Evolutionary conservation across 2,113 vertebrate species (phyloP), one percentile per base, ranked within the genome.

Genomic region (Acrocephalus arundinaceus): DNA sequence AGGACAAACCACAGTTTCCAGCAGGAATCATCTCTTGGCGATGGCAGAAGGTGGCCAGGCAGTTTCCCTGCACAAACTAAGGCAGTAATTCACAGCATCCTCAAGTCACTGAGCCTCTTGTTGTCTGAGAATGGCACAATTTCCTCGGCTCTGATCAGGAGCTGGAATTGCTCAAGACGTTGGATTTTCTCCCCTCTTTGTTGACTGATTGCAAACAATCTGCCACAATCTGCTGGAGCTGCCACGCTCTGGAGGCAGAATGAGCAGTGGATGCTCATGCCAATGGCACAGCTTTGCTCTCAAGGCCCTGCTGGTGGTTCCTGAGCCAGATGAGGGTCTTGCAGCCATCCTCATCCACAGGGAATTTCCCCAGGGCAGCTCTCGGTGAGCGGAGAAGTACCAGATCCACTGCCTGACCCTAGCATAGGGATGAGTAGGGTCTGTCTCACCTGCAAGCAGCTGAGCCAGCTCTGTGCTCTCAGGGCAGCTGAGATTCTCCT

Each of bases 31-130:
- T 30, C 31, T 61, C 72, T 33, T 30, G 67, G 71, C 3, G 6
- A 23, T 5, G 11, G 27, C 17, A 87, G 49, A 75, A 74, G 41
- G 18, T 16, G 45, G 20, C 48, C 14, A 3, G 48, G 74, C 4
- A 4, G 41, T 54, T 25, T 35, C 41, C 46, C 46, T 7, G 0
- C 8, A 2, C 24, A 61, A n/a, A n/a, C 33, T n/a, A 5, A 6
- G 4, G 35, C 39, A 80, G 52, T 13, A 61, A 77, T 37, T 80
- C 68, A 46, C 57, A 30, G 37, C 7, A 10, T 28, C 28, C 76
- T 66, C 17, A 2, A 49, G 74, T 48, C 41, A 51, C 6, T 5
- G 43, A 70, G 68, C 46, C 28, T 74, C 59, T 65, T 43, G 11
- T 49, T 45, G 28, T 33, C 71, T 30, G 35, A 83, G 71, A 88